Conservation (phyloP, 2,888 invertebrate genomes). For the Epirrita christyi region DNA sequence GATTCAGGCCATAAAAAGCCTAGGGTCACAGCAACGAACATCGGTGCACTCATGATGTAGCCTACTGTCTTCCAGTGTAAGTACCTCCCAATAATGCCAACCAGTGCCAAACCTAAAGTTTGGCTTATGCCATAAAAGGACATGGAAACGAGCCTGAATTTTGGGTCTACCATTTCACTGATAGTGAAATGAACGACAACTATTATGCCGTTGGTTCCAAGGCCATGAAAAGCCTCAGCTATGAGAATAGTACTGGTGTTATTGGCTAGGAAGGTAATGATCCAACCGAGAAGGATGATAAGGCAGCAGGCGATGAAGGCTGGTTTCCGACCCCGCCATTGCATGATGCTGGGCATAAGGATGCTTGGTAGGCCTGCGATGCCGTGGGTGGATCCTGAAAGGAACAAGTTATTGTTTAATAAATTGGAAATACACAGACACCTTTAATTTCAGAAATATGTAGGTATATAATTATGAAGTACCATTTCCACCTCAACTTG, state of each 20-base stretch:
- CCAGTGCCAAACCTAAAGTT: conserved; percentile 22
- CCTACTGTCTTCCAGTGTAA: conserved; percentile 36
- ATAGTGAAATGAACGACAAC: conserved; percentile 22
- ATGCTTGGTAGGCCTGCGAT: conserved; percentile 38
- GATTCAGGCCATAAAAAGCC: conserved; percentile 35
- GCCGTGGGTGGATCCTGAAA: conserved; percentile 40
- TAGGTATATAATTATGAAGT: too few relatives aligned
- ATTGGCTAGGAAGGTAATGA: conserved; percentile 18
- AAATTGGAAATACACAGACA: neutral
- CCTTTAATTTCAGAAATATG: too few relatives aligned
- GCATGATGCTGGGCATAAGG: conserved; percentile 37
- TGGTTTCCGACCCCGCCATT: conserved; percentile 33
- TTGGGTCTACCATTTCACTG: conserved; percentile 39
- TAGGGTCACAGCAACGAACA: conserved; percentile 17
- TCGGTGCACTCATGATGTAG: conserved; percentile 28
- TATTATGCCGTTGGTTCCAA: conserved; percentile 32
- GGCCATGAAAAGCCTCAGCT: conserved; percentile 35
- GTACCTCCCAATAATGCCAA: conserved; percentile 28
- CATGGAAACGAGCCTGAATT: conserved; percentile 29
- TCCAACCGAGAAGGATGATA: conserved; percentile 34
- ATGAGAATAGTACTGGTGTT: conserved; percentile 22
- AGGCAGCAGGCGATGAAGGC: conserved; percentile 33
- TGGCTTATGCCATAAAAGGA: conserved; percentile 22
- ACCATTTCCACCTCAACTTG: too few relatives aligned
- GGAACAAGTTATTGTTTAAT: neutral